Percentiles rank a stretch among this genome's conserved stretches.
phyloP scores from a whole-genome alignment of 2,113 vertebrate species.

The Clinocottus analis region DNA sequence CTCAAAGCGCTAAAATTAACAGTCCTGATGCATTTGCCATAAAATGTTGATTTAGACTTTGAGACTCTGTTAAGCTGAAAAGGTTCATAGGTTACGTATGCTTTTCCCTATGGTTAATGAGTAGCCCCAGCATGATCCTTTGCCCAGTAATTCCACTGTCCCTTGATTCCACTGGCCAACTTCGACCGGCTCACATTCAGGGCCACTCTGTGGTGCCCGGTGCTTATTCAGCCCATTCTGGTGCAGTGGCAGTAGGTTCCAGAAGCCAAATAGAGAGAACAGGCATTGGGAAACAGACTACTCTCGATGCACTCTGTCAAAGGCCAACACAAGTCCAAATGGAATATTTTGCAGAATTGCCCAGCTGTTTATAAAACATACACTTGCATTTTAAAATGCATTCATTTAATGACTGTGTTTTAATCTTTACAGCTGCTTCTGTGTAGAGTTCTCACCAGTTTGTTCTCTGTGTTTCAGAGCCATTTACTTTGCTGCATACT shows the following conservation, averaged over 20 bases:
- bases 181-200: conserved; percentile 45
- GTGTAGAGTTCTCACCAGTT: conserved; percentile 31
- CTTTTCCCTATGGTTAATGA: conserved; percentile 50
- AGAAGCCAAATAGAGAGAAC: conserved; percentile 55
- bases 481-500: conserved; percentile 97
- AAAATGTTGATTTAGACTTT: conserved; percentile 44
- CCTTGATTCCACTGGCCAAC: conserved; percentile 20
- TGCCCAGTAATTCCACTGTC: conserved; percentile 27
- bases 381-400: conserved; percentile 8
- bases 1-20: neutral
- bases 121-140: conserved; percentile 33
- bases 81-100: conserved; percentile 8
- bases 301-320: conserved; percentile 60
- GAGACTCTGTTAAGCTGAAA: conserved; percentile 4
- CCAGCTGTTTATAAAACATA: conserved; percentile 30
- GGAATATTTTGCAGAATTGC: conserved; percentile 36
- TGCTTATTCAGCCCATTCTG: conserved; percentile 79
- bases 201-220: conserved; percentile 30
- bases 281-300: conserved; percentile 46
- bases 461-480: conserved; percentile 85
- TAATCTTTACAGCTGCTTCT: conserved; percentile 12
- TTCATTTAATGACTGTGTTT: conserved; percentile 11
- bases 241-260: conserved; percentile 65
- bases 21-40: neutral
- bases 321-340: conserved; percentile 32